A percentile compares a stretch with the other conserved stretches of the same genome.
phyloP scores from a whole-genome alignment of 2,888 invertebrate genomes.

The Anodontia alba region DNA sequence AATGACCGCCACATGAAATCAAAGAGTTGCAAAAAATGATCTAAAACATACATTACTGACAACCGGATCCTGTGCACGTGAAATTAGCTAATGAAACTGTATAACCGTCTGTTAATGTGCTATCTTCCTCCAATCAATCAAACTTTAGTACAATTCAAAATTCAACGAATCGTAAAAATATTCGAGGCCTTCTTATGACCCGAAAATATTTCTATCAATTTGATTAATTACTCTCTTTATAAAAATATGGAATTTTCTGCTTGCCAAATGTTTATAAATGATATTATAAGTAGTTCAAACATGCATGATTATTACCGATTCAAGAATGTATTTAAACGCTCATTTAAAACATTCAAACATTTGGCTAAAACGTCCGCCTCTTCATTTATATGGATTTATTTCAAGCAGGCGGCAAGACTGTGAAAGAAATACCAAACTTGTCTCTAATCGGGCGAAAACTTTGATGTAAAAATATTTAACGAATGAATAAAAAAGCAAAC shows the following conservation, averaged over 20 bases:
- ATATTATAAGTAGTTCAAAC: conserved; percentile 17
- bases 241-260: conserved; percentile 21
- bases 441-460: conserved; percentile 1
- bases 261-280: conserved; percentile 20
- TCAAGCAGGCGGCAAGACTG: neutral
- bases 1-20: too few species aligned
- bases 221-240: conserved; percentile 18
- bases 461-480: conserved; percentile 21
- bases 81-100: too few species aligned
- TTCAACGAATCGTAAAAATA: conserved; percentile 7
- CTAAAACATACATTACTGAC: too few species aligned
- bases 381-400: conserved; percentile 20
- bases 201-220: conserved; percentile 6
- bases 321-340: conserved; percentile 13
- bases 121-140: conserved; percentile 6
- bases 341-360: conserved; percentile 17
- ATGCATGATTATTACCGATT: conserved; percentile 16
- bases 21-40: too few species aligned
- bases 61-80: too few species aligned
- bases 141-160: conserved; percentile 16
- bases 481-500: conserved; percentile 15
- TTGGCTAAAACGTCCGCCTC: conserved; percentile 13
- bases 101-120: neutral
- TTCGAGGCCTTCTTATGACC: conserved; percentile 10
- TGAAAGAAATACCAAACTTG: conserved; percentile 11